Conservation (phyloP, 2,797 vertebrate species). For the Betta splendens region DNA sequence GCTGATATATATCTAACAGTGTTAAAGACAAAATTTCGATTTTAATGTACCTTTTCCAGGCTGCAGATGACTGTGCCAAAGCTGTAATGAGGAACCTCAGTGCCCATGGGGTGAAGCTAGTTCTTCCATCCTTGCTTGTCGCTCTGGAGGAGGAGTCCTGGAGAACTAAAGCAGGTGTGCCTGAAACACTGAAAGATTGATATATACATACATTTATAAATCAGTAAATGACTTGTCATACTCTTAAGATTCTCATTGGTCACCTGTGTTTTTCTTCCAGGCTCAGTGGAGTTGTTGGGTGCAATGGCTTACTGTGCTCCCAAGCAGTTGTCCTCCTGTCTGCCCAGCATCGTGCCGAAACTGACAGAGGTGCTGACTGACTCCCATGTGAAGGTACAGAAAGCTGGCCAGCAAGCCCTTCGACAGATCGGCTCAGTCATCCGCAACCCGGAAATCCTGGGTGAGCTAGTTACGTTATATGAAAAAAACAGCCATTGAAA, state of each 20-base stretch:
- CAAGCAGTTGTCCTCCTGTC: slow-evolving; percentile 96
- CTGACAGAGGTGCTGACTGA: slow-evolving; percentile 97
- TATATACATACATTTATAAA: too few species aligned
- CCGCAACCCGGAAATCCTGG: slow-evolving; percentile 97
- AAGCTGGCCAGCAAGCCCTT: slow-evolving; percentile 96
- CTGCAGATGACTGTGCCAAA: slow-evolving; percentile 98
- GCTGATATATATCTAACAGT: not conserved
- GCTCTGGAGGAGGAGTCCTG: slow-evolving; percentile 98
- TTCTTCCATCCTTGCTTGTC: slow-evolving; percentile 93
- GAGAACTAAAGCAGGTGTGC: slow-evolving; percentile 97
- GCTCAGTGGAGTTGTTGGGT: slow-evolving; percentile 95
- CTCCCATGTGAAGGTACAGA: slow-evolving; percentile 98
- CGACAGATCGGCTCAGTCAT: slow-evolving; percentile 97
- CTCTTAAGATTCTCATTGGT: not conserved
- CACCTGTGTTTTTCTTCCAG: slow-evolving; percentile 66
- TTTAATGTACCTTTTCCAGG: slow-evolving; percentile 73
- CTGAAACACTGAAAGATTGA: too few species aligned
- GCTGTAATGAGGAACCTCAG: slow-evolving; percentile 99
- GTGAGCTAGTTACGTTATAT: slow-evolving; percentile 80
- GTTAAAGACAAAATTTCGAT: not conserved
- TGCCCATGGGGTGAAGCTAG: slow-evolving; percentile 97
- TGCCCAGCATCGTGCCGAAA: slow-evolving; percentile 98
- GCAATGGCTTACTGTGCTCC: slow-evolving; percentile 98
- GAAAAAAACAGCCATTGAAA: too few species aligned
- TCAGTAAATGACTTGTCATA: too few species aligned